Conservation (phyloP, 2,797 vertebrate genomes). For the Sebastes diaconus region DNA sequence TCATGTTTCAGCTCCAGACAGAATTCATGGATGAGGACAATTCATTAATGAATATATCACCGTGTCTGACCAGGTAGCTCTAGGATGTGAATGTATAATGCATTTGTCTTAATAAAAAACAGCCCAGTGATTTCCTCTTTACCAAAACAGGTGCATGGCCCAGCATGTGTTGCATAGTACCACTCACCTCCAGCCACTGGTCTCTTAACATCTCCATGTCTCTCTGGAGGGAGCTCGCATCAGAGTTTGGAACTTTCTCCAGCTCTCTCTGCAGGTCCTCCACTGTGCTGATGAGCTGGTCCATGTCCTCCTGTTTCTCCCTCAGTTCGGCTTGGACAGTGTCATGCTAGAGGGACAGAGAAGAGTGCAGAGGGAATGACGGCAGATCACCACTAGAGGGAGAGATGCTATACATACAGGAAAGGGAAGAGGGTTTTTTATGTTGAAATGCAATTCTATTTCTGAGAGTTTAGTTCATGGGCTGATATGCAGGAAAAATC, state of each 20-base stretch:
- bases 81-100: not conserved
- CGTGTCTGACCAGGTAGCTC: not conserved
- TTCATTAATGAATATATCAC: not conserved
- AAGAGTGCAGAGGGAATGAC: conserved; percentile 12
- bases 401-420: not conserved
- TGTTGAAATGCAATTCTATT: not conserved
- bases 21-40: not conserved
- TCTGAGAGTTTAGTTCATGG: not conserved
- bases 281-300: conserved; percentile 89
- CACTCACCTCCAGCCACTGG: conserved; percentile 91
- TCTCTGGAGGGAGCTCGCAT: conserved; percentile 78
- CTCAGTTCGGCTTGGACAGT: conserved; percentile 85
- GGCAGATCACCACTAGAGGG: conserved; percentile 55
- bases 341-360: conserved; percentile 85
- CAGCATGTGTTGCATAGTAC: not conserved
- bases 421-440: not conserved
- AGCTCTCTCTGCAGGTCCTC: conserved; percentile 89
- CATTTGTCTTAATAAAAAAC: not conserved
- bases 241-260: conserved; percentile 84
- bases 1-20: not conserved
- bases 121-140: not conserved
- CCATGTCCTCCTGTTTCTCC: conserved; percentile 89
- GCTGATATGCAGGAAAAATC: not conserved
- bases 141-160: not conserved
- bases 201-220: conserved; percentile 88